Evolutionary conservation across 2,113 vertebrate species (phyloP).

Genomic region (Oryctolagus cuniculus): mOryCun1.1 NC_091436.1:130519001-130519500

Average conservation of each 20-base stretch:
- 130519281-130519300: neutral
- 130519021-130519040: neutral
- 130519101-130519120: no score
- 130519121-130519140: neutral
- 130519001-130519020: neutral
- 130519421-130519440: neutral
- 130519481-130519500: neutral
- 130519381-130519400: constrained; percentile 17
- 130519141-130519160: neutral
- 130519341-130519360: neutral
- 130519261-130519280: neutral
- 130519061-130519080: no score
- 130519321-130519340: neutral
- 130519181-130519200: neutral
- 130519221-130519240: neutral
- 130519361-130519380: neutral
- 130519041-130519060: neutral
- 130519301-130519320: neutral
- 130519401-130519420: neutral
- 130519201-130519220: neutral
- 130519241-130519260: neutral
- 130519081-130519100: neutral
- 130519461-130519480: neutral
- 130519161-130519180: neutral
- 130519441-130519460: neutral